Conservation (phyloP, 64 coral and sea anemone species). For the Anthopleura sola region DNA sequence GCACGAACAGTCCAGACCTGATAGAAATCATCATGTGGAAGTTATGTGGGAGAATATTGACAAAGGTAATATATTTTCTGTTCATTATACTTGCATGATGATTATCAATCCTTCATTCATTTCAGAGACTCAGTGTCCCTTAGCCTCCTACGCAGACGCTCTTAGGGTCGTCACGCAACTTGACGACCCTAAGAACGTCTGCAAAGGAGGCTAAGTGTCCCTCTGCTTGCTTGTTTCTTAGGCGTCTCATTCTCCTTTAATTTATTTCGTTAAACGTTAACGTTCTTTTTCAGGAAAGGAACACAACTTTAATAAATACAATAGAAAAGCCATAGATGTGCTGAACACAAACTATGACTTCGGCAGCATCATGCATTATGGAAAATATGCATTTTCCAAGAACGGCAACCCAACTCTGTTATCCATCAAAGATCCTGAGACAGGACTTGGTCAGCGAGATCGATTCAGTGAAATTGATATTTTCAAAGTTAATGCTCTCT, state of each 20-base stretch:
- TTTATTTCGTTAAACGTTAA: too few species aligned
- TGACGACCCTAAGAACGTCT: too few species aligned
- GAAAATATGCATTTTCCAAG: slow-evolving; percentile 41
- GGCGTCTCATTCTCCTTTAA: too few species aligned
- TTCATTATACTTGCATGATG: too few species aligned
- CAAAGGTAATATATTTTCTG: slow-evolving; percentile 9
- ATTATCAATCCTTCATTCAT: too few species aligned
- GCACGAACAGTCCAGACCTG: slow-evolving; percentile 63
- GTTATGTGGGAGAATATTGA: slow-evolving; percentile 62
- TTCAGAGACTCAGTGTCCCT: too few species aligned
- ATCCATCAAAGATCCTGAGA: slow-evolving; percentile 23
- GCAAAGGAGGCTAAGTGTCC: too few species aligned
- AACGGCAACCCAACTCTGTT: slow-evolving; percentile 66
- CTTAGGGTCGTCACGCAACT: too few species aligned
- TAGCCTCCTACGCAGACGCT: too few species aligned
- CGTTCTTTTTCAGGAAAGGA: slow-evolving; percentile 41
- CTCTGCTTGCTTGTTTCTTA: background rate
- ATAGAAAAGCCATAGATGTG: slow-evolving; percentile 40
- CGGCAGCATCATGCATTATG: slow-evolving; percentile 87
- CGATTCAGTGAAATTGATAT: slow-evolving; percentile 66
- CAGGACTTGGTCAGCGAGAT: slow-evolving; percentile 52
- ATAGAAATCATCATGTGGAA: slow-evolving; percentile 58
- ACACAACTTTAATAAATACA: slow-evolving; percentile 87
- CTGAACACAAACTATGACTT: slow-evolving; percentile 75
- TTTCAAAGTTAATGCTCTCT: slow-evolving; percentile 64